Percentiles rank a stretch among this genome's conserved stretches.
These are phyloP conservation scores for Atherix ibis DNA, from an alignment of 2,888 invertebrate species.

Conservation along the genomic window DNA sequence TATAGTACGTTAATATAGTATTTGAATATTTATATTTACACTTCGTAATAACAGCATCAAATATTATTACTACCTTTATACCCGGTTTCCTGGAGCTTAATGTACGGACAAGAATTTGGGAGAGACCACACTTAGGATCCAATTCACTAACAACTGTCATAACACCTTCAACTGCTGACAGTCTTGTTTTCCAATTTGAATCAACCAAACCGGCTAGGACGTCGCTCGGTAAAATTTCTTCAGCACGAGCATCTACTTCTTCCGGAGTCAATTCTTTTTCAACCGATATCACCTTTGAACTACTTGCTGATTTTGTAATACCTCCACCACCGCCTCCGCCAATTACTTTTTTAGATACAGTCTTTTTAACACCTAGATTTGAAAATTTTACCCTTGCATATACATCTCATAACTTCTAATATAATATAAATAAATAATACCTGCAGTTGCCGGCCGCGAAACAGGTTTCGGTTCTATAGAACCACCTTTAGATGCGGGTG, in stretches of 20 bases:
- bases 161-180: constrained; percentile 60
- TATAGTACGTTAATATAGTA: constrained; percentile 21
- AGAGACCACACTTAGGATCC: constrained; percentile 41
- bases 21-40: constrained; percentile 21
- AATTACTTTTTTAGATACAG: constrained; percentile 14
- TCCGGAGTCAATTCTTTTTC: constrained; percentile 59
- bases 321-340: constrained; percentile 9
- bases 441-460: constrained; percentile 24
- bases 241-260: constrained; percentile 59
- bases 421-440: constrained; percentile 1
- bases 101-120: constrained; percentile 59
- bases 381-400: not conserved
- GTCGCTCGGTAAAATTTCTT: constrained; percentile 46
- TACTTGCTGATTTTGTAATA: constrained; percentile 23
- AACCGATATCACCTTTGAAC: constrained; percentile 28
- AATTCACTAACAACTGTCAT: constrained; percentile 43
- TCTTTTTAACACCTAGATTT: constrained; percentile 15
- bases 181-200: constrained; percentile 72
- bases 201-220: constrained; percentile 52
- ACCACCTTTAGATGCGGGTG: constrained; percentile 20
- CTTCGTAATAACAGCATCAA: not conserved
- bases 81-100: constrained; percentile 72
- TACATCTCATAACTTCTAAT: too few species aligned
- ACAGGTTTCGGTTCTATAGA: constrained; percentile 23
- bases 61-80: constrained; percentile 28